A percentile compares a stretch with the other conserved stretches of the same genome.
phyloP scores from a whole-genome alignment of 2,888 invertebrate genomes.

The Scaptodrosophila latifasciaeformis region DNA sequence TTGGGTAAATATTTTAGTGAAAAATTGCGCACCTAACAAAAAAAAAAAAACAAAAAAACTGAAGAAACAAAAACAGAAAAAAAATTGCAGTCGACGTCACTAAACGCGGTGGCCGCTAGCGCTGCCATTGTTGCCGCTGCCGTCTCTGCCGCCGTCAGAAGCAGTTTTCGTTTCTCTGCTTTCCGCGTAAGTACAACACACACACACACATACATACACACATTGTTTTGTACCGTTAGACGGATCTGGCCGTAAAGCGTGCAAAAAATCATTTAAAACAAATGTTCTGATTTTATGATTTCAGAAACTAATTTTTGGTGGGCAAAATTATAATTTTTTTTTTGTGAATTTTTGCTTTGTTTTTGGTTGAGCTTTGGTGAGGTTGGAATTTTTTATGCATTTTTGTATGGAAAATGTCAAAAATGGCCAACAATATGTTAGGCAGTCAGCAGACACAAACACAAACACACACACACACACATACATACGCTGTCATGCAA shows the following conservation, averaged over 20 bases:
- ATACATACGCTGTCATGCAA: neutral
- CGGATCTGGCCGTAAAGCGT: neutral
- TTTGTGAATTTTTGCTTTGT: conserved; percentile 18
- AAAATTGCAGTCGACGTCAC: conserved; percentile 22
- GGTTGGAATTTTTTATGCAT: conserved; percentile 22
- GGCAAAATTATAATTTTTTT: conserved; percentile 18
- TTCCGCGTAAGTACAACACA: neutral
- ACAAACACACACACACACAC: conserved; percentile 6
- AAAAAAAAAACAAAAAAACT: conserved; percentile 10
- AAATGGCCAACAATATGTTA: conserved; percentile 64
- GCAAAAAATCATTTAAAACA: too few species aligned
- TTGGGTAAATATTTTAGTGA: too few species aligned
- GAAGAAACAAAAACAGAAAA: conserved; percentile 1
- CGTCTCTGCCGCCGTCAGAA: too few species aligned
- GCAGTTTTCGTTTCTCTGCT: conserved; percentile 19
- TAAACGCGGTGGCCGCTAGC: conserved; percentile 27
- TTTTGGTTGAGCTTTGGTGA: neutral
- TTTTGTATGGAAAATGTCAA: conserved; percentile 31
- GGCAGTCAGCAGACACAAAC: conserved; percentile 22
- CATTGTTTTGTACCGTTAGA: too few species aligned
- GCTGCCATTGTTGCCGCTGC: too few species aligned
- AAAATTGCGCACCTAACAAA: conserved; percentile 16
- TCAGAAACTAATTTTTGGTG: neutral
- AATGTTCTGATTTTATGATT: conserved; percentile 1
- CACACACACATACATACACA: too few species aligned